Conservation (phyloP, 2,888 invertebrate species). For the Megamerina dolium region DNA sequence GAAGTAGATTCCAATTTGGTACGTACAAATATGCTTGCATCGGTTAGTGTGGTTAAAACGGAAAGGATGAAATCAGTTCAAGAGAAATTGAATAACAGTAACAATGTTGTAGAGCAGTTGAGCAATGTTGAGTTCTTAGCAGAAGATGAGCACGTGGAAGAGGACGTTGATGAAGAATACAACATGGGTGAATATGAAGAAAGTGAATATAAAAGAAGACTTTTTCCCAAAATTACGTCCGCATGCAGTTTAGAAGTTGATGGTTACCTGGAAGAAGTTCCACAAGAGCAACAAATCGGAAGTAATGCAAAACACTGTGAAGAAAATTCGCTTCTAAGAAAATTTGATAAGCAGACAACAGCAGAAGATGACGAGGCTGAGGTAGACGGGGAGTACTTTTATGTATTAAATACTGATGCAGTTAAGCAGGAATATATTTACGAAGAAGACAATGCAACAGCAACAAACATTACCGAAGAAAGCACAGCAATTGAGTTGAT, state of each 20-base stretch:
- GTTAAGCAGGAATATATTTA: neutral
- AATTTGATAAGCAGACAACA: neutral
- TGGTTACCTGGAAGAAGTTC: constrained; percentile 1
- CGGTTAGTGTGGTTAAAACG: too few relatives aligned
- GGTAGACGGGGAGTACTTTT: neutral
- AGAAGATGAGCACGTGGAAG: neutral
- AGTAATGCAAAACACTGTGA: too few relatives aligned
- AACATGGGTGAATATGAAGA: neutral
- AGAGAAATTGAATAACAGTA: too few relatives aligned
- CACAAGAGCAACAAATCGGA: too few relatives aligned
- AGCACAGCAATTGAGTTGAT: neutral
- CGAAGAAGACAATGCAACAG: too few relatives aligned
- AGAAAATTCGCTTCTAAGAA: neutral
- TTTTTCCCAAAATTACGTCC: constrained; percentile 2
- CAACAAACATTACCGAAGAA: neutral
- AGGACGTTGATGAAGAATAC: neutral
- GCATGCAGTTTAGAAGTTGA: constrained; percentile 9
- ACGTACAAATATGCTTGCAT: too few relatives aligned
- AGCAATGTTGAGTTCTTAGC: neutral
- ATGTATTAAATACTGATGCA: neutral
- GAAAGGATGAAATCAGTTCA: too few relatives aligned
- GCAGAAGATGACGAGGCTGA: neutral
- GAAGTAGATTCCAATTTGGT: too few relatives aligned
- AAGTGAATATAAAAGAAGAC: too few relatives aligned
- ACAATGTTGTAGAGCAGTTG: neutral